Evolutionary conservation across 2,888 invertebrate genomes (phyloP).

Genomic region (Spisula solida): DNA sequence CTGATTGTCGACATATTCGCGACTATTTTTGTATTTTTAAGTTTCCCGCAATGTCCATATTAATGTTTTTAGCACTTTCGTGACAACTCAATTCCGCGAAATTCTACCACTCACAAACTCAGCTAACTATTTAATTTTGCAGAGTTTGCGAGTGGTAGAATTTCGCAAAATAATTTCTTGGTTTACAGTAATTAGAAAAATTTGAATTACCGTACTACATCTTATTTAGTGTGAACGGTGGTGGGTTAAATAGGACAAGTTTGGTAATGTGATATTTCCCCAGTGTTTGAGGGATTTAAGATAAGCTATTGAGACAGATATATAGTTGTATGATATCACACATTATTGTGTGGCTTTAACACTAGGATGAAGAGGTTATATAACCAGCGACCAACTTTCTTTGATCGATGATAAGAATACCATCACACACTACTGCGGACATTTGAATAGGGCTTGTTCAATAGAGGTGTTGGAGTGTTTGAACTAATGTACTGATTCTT

Average conservation of each 20-base stretch:
- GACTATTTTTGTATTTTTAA: too few relatives aligned
- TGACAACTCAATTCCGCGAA: too few relatives aligned
- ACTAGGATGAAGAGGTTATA: not conserved
- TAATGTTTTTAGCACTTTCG: too few relatives aligned
- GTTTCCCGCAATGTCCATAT: too few relatives aligned
- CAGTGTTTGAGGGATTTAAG: not conserved
- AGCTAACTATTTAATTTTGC: too few relatives aligned
- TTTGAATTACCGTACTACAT: too few relatives aligned
- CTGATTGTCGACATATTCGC: too few relatives aligned
- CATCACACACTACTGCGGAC: not conserved
- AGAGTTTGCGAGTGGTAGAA: too few relatives aligned
- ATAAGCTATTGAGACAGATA: not conserved
- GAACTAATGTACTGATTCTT: slow-evolving; percentile 21
- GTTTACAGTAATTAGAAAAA: too few relatives aligned
- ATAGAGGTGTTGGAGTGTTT: not conserved
- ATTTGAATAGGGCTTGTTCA: not conserved
- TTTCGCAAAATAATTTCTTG: too few relatives aligned
- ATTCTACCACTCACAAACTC: too few relatives aligned
- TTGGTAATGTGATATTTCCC: not conserved
- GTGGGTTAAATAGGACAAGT: not conserved
- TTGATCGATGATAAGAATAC: not conserved
- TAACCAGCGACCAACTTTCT: not conserved
- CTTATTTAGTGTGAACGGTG: not conserved
- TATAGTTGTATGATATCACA: not conserved
- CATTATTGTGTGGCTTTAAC: slow-evolving; percentile 1